A percentile compares a stretch with the other conserved stretches of the same genome.
These are phyloP conservation scores for Scomber japonicus DNA, from an alignment of 2,113 vertebrate genomes.

Conservation along the genomic window DNA sequence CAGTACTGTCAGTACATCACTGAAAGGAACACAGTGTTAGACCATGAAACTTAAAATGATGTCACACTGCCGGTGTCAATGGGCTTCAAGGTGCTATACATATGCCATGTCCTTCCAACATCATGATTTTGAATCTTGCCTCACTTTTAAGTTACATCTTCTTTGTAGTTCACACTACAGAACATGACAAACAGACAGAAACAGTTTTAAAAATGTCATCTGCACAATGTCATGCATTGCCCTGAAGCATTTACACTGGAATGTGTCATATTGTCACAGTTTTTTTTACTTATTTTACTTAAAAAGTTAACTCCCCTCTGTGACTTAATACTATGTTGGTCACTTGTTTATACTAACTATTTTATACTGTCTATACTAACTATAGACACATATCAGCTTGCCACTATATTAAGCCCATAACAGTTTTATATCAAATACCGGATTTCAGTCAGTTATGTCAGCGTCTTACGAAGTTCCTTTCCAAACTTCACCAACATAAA, in stretches of 20 bases:
- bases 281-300: too few relatives aligned
- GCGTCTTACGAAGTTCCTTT: slow-evolving; percentile 4
- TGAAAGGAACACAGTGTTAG: slow-evolving; percentile 11
- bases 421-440: background rate
- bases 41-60: slow-evolving; percentile 29
- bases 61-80: background rate
- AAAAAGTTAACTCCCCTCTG: background rate
- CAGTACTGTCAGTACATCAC: slow-evolving; percentile 9
- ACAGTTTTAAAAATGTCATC: background rate
- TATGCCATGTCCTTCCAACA: slow-evolving; percentile 18
- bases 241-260: background rate
- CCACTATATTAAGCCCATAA: background rate
- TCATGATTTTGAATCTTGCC: slow-evolving; percentile 7
- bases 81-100: background rate
- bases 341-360: too few relatives aligned
- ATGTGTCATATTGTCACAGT: background rate
- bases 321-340: background rate
- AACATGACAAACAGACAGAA: background rate
- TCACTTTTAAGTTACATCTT: background rate
- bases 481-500: slow-evolving; percentile 17
- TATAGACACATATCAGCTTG: background rate
- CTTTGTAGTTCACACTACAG: background rate
- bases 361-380: too few relatives aligned
- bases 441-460: background rate
- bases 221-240: background rate